Percentiles rank a stretch among this genome's conserved stretches.
These are phyloP conservation scores for Equus quagga DNA, from an alignment of 2,113 vertebrate species.

Conservation along the genomic window DNA sequence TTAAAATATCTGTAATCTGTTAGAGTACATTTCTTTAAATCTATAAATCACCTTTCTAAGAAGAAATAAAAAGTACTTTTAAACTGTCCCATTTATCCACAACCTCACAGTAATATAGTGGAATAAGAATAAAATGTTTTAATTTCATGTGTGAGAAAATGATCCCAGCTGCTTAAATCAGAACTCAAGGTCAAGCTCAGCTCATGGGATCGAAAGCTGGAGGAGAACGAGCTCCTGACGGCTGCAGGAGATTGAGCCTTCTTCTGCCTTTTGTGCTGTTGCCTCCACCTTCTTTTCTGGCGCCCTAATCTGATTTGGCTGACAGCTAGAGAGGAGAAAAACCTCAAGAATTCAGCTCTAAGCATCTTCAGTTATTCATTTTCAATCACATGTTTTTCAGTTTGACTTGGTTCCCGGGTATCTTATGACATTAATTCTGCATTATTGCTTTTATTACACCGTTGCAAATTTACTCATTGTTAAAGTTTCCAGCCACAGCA, in stretches of 20 bases:
- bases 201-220: background rate
- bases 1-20: background rate
- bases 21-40: slow-evolving; percentile 20
- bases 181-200: background rate
- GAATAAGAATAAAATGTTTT: background rate
- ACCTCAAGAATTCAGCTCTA: background rate
- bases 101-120: background rate
- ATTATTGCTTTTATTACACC: background rate
- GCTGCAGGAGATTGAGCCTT: background rate
- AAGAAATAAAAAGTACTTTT: background rate
- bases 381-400: background rate
- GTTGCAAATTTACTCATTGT: background rate
- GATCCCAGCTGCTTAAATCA: background rate
- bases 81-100: background rate
- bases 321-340: background rate
- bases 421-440: background rate
- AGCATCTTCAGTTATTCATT: background rate
- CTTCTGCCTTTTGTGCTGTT: background rate
- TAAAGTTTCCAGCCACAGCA: background rate
- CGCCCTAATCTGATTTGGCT: background rate
- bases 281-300: background rate
- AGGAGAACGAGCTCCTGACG: background rate
- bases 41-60: background rate
- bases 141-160: background rate
- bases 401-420: background rate